Conservation (phyloP, 2,888 invertebrate genomes). For the Oscheius sp. region DNA sequence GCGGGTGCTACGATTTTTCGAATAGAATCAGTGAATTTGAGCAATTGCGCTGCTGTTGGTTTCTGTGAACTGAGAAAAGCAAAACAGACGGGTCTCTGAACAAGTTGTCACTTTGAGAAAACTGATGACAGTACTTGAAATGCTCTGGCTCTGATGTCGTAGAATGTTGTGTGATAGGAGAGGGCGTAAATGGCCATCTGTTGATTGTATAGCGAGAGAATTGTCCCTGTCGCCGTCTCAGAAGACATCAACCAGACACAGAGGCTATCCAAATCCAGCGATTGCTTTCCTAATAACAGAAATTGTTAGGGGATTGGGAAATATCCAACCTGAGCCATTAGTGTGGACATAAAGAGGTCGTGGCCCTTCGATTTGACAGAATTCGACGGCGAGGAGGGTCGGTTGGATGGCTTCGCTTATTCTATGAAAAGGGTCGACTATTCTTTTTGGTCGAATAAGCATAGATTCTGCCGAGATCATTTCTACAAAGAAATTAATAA, state of each 20-base stretch:
- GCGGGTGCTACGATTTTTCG: constrained; percentile 56
- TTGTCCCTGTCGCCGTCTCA: constrained; percentile 64
- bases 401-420: constrained; percentile 51
- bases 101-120: not conserved
- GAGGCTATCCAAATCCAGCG: constrained; percentile 61
- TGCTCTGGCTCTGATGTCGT: constrained; percentile 67
- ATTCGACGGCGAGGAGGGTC: constrained; percentile 64
- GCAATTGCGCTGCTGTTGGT: constrained; percentile 48
- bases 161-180: constrained; percentile 63
- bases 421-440: constrained; percentile 56
- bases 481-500: not conserved
- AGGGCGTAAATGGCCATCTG: constrained; percentile 65
- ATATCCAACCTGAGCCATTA: not conserved
- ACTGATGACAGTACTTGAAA: constrained; percentile 55
- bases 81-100: constrained; percentile 66
- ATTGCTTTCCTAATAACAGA: not conserved
- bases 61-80: constrained; percentile 57
- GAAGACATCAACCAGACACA: constrained; percentile 70
- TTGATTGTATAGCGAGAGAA: constrained; percentile 64
- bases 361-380: constrained; percentile 69
- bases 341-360: constrained; percentile 56
- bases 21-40: constrained; percentile 45
- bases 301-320: not conserved
- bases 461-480: constrained; percentile 30
- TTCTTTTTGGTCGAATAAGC: constrained; percentile 31